Conservation (phyloP, 92 coral and sea anemone species). For the Micromussa lordhowensis region DNA sequence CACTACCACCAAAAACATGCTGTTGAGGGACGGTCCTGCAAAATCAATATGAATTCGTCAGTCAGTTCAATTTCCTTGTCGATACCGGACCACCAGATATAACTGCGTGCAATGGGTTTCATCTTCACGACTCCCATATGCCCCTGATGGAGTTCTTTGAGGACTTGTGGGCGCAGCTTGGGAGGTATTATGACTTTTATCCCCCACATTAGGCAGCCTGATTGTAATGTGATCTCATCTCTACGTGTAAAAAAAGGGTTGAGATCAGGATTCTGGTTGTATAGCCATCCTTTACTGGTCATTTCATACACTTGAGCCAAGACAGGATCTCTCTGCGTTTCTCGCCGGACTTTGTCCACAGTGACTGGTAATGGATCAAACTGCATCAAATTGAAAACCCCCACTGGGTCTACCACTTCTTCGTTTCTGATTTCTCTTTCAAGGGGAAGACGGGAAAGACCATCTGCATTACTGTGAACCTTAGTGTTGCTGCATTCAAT, state of each 20-base stretch:
- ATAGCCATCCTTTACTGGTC: constrained; percentile 26
- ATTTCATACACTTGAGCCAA: constrained; percentile 16
- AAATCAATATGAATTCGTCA: neutral
- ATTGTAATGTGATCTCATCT: neutral
- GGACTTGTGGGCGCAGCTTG: constrained; percentile 14
- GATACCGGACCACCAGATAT: too few species aligned
- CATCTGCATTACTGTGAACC: constrained; percentile 57
- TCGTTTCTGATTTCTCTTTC: neutral
- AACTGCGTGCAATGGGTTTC: neutral
- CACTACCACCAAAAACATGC: neutral
- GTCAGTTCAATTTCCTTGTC: too few species aligned
- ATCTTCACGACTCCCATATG: constrained; percentile 46
- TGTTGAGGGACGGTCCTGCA: neutral
- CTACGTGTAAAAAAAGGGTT: too few species aligned
- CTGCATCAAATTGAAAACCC: constrained; percentile 4
- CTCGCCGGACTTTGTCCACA: constrained; percentile 13
- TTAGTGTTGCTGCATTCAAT: constrained; percentile 21
- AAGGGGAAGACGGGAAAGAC: constrained; percentile 47
- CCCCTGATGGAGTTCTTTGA: constrained; percentile 45
- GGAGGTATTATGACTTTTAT: constrained; percentile 22
- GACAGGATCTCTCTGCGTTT: constrained; percentile 29
- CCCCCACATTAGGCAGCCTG: constrained; percentile 42
- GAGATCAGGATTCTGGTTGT: neutral
- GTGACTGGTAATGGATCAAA: neutral
- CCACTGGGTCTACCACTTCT: constrained; percentile 6